Evolutionary conservation across 2,888 invertebrate species (phyloP), one percentile per base, ranked within the genome.

Genomic region (Minunthozetes semirufus): DNA sequence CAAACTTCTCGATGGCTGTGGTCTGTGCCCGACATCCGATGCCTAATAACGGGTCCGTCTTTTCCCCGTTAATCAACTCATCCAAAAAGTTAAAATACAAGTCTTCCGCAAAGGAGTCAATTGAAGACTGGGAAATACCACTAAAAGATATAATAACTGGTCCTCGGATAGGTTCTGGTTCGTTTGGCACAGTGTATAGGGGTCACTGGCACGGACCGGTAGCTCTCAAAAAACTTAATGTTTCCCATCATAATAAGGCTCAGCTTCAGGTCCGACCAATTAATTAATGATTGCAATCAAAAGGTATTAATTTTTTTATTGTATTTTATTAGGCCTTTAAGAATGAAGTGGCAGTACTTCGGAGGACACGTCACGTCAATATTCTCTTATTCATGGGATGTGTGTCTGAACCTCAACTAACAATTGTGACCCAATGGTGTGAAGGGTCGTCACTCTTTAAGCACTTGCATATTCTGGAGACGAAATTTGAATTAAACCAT

Each of bases 381-480:
- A 94, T 99, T 80, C 86, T 99, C 59, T 86, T 98, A 77, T 99
- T 99, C 84, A 97, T 99, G 96, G 99, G 98, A 22, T 98, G 96
- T 84, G 95, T 97, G 56, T 93, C 93, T 79, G 92, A 94, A 84
- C 97, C 97, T 1, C 91, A 94, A 80, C 85, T 99, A 81, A 94
- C 96, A 17, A 99, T 99, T 81, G 95, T 99, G 74, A 99, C 99
- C 25, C 98, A 99, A 85, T 99, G 98, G 98, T 99, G 99, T 85
- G 96, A 98, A 84, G 96, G 98, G 80, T 94, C 94, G 66, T 95
- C 94, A 81, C 87, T 98, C 73, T 98, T 97, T 84, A 94, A 96
- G 84, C 97, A 98, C 85, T 87, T 99, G 80, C 98, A 99, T 83
- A 94, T 98, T 75, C 88, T 91, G 80, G 99, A 99, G 85, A 92